Evolutionary conservation across 2,797 vertebrate genomes (phyloP).

Genomic region (Pseudopleuronectes americanus): DNA sequence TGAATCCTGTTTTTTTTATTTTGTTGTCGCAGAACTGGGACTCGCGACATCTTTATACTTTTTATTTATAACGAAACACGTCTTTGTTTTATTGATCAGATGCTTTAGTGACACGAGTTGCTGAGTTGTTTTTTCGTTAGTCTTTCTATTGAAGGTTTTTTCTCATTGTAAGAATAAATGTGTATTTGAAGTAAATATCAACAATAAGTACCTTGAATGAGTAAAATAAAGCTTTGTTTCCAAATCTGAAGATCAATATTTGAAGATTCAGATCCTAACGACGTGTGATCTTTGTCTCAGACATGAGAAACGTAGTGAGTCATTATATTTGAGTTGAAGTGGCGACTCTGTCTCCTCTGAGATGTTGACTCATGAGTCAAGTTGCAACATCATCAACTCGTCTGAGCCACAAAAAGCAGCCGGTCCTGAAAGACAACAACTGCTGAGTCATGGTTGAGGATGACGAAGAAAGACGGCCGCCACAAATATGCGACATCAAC

Average conservation of each 20-base stretch:
- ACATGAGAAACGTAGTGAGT: no score
- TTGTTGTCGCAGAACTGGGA: background rate
- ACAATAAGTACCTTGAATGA: constrained; percentile 14
- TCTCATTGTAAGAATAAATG: constrained; percentile 9
- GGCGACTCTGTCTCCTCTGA: background rate
- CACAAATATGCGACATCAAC: background rate
- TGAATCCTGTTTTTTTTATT: background rate
- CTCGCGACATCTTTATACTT: background rate
- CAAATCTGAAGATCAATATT: constrained; percentile 10
- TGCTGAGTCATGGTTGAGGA: background rate
- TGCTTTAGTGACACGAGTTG: background rate
- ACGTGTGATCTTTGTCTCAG: no score
- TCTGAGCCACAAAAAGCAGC: constrained; percentile 6
- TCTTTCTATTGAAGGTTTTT: constrained; percentile 10
- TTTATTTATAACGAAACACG: no score
- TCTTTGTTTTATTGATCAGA: constrained; percentile 35
- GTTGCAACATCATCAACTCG: background rate
- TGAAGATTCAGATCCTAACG: background rate
- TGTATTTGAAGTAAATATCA: constrained; percentile 20
- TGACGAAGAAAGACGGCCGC: background rate
- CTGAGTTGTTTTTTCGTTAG: constrained; percentile 17
- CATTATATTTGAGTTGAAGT: background rate
- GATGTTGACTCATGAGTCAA: constrained; percentile 3
- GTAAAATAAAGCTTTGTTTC: constrained; percentile 53
- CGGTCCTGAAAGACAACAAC: background rate